Conservation (phyloP, 2,888 invertebrate species). For the Agrochola lota region DNA sequence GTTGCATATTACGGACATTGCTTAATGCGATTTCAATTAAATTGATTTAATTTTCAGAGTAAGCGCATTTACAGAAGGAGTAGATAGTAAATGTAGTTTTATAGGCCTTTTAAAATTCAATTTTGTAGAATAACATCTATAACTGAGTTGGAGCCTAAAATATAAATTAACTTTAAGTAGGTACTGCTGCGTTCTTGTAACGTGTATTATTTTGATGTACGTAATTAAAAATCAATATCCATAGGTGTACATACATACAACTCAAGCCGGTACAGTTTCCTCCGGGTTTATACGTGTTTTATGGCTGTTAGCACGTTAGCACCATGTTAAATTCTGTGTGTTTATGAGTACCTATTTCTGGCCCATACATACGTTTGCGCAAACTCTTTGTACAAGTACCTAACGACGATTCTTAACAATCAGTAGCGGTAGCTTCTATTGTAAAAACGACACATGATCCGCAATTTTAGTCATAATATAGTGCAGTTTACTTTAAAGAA, state of each 20-base stretch:
- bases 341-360: slow-evolving; percentile 57
- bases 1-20: not conserved
- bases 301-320: slow-evolving; percentile 66
- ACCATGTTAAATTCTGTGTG: slow-evolving; percentile 65
- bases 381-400: slow-evolving; percentile 2
- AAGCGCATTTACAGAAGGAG: not conserved
- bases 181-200: not conserved
- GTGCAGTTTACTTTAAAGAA: not conserved
- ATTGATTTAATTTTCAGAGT: slow-evolving; percentile 1
- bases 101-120: not conserved
- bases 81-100: not conserved
- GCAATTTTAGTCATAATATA: not conserved
- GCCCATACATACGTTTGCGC: slow-evolving; percentile 46
- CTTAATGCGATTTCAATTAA: slow-evolving; percentile 26
- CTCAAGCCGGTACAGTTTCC: not conserved
- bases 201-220: not conserved
- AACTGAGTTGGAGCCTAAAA: not conserved
- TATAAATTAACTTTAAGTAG: no score
- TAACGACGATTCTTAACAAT: not conserved
- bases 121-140: not conserved
- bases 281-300: slow-evolving; percentile 26
- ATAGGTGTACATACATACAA: not conserved
- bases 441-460: not conserved
- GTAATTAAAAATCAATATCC: slow-evolving; percentile 3
- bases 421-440: not conserved